phyloP scores from a whole-genome alignment of 2,888 invertebrate genomes.

The Orgyia antiqua region DNA sequence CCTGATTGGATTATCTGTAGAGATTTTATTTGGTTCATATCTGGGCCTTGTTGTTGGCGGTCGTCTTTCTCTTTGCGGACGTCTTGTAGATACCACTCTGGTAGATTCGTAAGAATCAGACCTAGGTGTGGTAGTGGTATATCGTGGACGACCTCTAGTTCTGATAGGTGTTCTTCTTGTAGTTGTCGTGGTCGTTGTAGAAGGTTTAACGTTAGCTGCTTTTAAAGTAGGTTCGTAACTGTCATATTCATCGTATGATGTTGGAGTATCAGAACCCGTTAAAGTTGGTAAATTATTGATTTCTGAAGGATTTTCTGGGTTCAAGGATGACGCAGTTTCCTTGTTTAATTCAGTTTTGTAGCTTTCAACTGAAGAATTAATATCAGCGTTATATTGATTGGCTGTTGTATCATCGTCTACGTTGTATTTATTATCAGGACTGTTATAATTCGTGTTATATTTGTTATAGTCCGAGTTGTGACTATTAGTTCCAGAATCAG shows the following conservation, averaged over 20 bases:
- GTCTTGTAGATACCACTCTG: constrained; percentile 60
- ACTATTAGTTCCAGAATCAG: constrained; percentile 4
- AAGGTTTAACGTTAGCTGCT: constrained; percentile 32
- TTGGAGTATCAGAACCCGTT: constrained; percentile 34
- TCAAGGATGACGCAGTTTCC: constrained; percentile 31
- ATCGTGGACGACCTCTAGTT: constrained; percentile 58
- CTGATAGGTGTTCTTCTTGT: constrained; percentile 56
- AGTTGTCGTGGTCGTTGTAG: constrained; percentile 51
- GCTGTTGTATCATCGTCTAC: constrained; percentile 5
- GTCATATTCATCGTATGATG: constrained; percentile 37
- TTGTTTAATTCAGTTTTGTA: constrained; percentile 32
- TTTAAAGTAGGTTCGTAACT: constrained; percentile 42
- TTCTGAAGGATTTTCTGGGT: constrained; percentile 34
- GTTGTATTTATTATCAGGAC: constrained; percentile 12
- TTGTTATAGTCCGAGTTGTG: constrained; percentile 7
- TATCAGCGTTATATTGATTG: constrained; percentile 18
- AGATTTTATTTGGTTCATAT: constrained; percentile 62
- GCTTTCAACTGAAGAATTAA: constrained; percentile 14
- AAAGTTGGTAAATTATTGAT: constrained; percentile 28
- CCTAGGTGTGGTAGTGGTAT: constrained; percentile 59
- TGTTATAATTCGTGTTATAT: constrained; percentile 14
- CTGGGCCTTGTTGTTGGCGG: constrained; percentile 53
- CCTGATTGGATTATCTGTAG: constrained; percentile 50
- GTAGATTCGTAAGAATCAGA: constrained; percentile 59
- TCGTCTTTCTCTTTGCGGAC: constrained; percentile 72